phyloP scores from a whole-genome alignment of 2,113 vertebrate species.

The Uropsilus gracilis region DNA sequence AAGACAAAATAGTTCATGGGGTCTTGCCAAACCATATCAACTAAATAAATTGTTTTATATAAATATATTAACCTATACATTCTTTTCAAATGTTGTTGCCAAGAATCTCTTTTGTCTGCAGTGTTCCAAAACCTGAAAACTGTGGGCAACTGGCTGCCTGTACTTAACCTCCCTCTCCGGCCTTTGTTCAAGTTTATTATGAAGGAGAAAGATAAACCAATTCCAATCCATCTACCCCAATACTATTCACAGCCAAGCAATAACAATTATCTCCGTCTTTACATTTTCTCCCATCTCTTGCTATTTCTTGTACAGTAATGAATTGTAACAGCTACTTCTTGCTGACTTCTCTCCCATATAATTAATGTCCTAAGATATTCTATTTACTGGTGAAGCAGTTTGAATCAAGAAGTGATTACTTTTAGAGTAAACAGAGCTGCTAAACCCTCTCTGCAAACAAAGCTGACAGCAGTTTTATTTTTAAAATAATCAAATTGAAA shows the following conservation, averaged over 20 bases:
- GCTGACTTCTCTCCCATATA: conserved; percentile 86
- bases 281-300: conserved; percentile 86
- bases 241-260: conserved; percentile 83
- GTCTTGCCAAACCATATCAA: neutral
- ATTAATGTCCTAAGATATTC: conserved; percentile 91
- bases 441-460: conserved; percentile 83
- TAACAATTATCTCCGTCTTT: conserved; percentile 88
- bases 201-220: conserved; percentile 85
- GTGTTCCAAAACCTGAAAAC: neutral
- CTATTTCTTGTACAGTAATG: conserved; percentile 89
- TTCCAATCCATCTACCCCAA: conserved; percentile 86
- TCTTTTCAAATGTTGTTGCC: neutral
- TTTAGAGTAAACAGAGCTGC: conserved; percentile 87
- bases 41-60: conserved; percentile 19
- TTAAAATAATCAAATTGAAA: conserved; percentile 82
- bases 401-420: conserved; percentile 90
- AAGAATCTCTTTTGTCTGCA: neutral
- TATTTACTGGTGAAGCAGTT: conserved; percentile 87
- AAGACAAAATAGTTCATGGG: neutral
- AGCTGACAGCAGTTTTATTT: conserved; percentile 70
- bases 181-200: conserved; percentile 79
- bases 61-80: conserved; percentile 22
- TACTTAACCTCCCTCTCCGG: neutral
- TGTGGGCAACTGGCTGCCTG: neutral
- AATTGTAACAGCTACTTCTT: conserved; percentile 89